A percentile compares a stretch with the other conserved stretches of the same genome.
These are phyloP conservation scores for Epinephelus lanceolatus DNA, from an alignment of 2,113 vertebrate species.

Conservation along the genomic window DNA sequence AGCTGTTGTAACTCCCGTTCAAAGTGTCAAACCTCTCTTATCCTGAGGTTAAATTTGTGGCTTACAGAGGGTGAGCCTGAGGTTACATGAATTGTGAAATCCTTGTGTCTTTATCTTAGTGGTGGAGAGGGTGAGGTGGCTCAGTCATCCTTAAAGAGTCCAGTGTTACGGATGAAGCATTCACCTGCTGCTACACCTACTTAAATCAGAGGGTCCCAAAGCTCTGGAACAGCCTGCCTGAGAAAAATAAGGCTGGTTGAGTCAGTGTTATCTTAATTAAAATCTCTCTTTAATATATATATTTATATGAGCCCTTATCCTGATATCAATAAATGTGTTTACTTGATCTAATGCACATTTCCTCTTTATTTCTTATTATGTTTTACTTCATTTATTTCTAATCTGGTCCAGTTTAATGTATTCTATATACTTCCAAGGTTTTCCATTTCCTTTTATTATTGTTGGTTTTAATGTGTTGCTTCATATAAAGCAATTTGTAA, in stretches of 20 bases:
- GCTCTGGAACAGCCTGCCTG: too few species aligned
- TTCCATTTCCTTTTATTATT: too few species aligned
- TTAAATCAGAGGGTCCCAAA: neutral
- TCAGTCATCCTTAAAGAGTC: constrained; percentile 12
- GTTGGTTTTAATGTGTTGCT: too few species aligned
- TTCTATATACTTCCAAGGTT: too few species aligned
- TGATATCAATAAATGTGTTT: too few species aligned
- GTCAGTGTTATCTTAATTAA: too few species aligned
- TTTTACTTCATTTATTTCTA: neutral
- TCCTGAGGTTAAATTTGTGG: constrained; percentile 17
- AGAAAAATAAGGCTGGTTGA: too few species aligned
- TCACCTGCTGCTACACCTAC: neutral
- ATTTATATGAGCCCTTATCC: too few species aligned
- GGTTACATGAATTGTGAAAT: constrained; percentile 5
- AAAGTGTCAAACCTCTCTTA: constrained; percentile 14
- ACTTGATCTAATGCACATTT: too few species aligned
- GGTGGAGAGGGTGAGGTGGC: neutral
- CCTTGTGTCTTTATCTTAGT: neutral
- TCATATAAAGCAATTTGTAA: neutral
- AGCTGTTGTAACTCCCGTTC: neutral
- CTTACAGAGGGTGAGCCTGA: constrained; percentile 37
- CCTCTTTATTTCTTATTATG: too few species aligned
- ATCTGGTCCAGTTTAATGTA: neutral
- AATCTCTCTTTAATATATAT: too few species aligned
- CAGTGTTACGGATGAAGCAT: neutral